phyloP scores from a whole-genome alignment of 2,113 vertebrate genomes.

The Candoia aspera region DNA sequence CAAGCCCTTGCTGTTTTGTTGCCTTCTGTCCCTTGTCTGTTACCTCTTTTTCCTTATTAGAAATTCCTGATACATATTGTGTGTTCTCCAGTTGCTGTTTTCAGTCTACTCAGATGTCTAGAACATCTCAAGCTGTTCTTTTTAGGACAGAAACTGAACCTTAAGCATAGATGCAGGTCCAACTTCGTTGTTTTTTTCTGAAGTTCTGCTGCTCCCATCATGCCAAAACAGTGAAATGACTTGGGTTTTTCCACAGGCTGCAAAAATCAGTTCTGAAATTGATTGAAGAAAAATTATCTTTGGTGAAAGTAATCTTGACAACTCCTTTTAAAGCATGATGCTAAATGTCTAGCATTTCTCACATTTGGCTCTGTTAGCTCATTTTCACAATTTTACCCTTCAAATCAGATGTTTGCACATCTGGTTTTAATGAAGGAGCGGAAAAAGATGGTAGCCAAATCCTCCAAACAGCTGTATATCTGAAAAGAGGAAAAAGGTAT shows the following conservation, averaged over 20 bases:
- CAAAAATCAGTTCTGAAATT: slow-evolving; percentile 16
- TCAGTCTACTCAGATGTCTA: slow-evolving; percentile 61
- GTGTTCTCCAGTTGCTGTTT: slow-evolving; percentile 43
- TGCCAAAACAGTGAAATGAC: slow-evolving; percentile 27
- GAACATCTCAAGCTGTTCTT: slow-evolving; percentile 56
- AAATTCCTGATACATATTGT: slow-evolving; percentile 74
- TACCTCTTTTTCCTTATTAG: slow-evolving; percentile 77
- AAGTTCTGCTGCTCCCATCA: slow-evolving; percentile 53
- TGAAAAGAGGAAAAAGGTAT: not conserved
- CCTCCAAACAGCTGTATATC: not conserved
- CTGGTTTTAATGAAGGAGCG: not conserved
- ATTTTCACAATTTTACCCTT: not conserved
- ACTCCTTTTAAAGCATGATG: slow-evolving; percentile 31
- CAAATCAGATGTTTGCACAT: not conserved
- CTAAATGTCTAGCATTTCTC: not conserved
- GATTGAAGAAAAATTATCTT: slow-evolving; percentile 33
- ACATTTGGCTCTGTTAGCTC: not conserved
- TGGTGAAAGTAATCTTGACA: slow-evolving; percentile 30
- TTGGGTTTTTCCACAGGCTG: slow-evolving; percentile 43
- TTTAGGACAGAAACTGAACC: slow-evolving; percentile 65
- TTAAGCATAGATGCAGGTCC: slow-evolving; percentile 51
- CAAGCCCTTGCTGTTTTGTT: slow-evolving; percentile 61
- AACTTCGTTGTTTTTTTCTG: slow-evolving; percentile 53
- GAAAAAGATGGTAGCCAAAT: not conserved
- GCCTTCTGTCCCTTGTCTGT: slow-evolving; percentile 63